A percentile compares a stretch with the other conserved stretches of the same genome.
phyloP scores from a whole-genome alignment of 2,797 vertebrate species.

The Spea hammondii region DNA sequence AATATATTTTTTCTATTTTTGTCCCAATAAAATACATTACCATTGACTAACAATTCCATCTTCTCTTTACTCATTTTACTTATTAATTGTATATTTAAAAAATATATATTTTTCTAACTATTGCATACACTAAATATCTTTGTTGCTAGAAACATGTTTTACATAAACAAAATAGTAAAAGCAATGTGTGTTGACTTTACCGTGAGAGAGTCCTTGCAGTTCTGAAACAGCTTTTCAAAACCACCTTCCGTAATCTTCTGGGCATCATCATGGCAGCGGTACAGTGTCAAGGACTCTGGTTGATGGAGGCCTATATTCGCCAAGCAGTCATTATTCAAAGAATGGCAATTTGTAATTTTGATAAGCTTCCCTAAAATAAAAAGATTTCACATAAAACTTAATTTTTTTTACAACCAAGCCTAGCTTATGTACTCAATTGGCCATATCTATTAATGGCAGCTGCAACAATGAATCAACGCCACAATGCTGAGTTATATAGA shows the following conservation, averaged over 20 bases:
- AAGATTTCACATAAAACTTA: neutral
- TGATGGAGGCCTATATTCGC: constrained; percentile 50
- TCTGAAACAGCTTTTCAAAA: constrained; percentile 61
- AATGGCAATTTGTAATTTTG: constrained; percentile 53
- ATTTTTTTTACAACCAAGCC: too few species aligned
- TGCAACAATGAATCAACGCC: too few species aligned
- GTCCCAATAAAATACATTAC: too few species aligned
- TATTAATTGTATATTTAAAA: too few species aligned
- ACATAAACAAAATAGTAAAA: neutral
- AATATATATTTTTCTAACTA: too few species aligned
- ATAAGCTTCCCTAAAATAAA: constrained; percentile 62
- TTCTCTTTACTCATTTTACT: too few species aligned
- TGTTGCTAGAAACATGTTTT: neutral
- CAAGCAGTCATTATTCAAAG: constrained; percentile 58
- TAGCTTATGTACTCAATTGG: too few species aligned
- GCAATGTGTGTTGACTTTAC: constrained; percentile 54
- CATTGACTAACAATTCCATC: too few species aligned
- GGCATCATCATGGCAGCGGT: constrained; percentile 53
- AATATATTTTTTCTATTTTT: too few species aligned
- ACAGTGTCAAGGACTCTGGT: constrained; percentile 58
- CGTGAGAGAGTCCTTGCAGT: constrained; percentile 59
- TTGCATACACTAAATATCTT: too few species aligned
- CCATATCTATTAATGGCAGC: too few species aligned
- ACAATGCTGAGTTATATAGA: too few species aligned
- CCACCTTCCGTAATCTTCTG: constrained; percentile 52